A percentile compares a stretch with the other conserved stretches of the same genome.
These are phyloP conservation scores for Drosophila hamatofila DNA, from an alignment of 2,888 invertebrate genomes.

Conservation along the genomic window DNA sequence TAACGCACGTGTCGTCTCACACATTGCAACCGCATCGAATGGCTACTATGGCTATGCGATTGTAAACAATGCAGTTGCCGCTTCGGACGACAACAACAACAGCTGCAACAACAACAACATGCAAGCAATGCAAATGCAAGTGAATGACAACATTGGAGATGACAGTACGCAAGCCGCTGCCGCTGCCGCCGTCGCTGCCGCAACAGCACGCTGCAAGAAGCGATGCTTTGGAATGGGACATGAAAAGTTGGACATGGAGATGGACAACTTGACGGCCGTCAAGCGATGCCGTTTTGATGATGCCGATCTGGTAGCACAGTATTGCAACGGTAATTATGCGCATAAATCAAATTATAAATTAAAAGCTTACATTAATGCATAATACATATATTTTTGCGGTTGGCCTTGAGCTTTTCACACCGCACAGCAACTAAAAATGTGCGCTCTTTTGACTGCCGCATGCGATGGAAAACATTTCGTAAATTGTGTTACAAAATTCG, in stretches of 20 bases:
- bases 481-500: conserved; percentile 60
- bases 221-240: conserved; percentile 68
- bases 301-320: conserved; percentile 78
- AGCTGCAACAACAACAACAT: conserved; percentile 52
- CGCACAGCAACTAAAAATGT: conserved; percentile 37
- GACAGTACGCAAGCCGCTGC: conserved; percentile 12
- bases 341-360: conserved; percentile 25
- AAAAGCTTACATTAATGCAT: conserved; percentile 34
- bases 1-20: conserved; percentile 78
- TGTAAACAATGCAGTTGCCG: conserved; percentile 61
- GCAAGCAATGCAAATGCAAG: conserved; percentile 51
- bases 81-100: conserved; percentile 62
- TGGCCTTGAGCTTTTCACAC: conserved; percentile 62
- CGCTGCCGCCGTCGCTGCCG: conserved; percentile 10
- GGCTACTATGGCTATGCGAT: conserved; percentile 83
- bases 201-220: conserved; percentile 76
- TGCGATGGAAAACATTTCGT: conserved; percentile 62
- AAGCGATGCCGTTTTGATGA: conserved; percentile 83
- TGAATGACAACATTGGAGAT: conserved; percentile 16
- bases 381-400: conserved; percentile 28
- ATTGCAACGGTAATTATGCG: conserved; percentile 81
- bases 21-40: conserved; percentile 81
- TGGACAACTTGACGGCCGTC: conserved; percentile 58
- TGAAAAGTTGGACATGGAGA: conserved; percentile 45
- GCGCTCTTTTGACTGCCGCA: conserved; percentile 49